phyloP scores from a whole-genome alignment of 92 coral and sea anemone species.

The Umimayanthus kanabou region DNA sequence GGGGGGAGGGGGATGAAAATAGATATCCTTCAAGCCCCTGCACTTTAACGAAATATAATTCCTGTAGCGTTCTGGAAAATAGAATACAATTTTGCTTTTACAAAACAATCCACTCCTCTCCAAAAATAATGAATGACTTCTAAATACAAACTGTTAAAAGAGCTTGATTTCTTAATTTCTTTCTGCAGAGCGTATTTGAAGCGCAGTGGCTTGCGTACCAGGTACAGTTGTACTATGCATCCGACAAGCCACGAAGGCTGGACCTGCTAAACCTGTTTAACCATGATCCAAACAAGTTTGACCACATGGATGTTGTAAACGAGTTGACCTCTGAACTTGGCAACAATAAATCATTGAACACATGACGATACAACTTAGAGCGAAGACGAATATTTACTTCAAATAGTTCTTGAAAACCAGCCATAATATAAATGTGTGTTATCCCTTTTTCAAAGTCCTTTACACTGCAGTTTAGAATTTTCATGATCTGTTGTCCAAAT shows the following conservation, averaged over 20 bases:
- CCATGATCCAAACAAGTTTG: conserved; percentile 83
- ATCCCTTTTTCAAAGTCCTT: not conserved
- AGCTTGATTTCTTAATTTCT: not conserved
- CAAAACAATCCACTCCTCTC: no score
- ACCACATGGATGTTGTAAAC: conserved; percentile 45
- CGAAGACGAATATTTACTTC: not conserved
- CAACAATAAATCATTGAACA: conserved; percentile 1
- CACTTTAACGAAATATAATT: no score
- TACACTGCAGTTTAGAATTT: not conserved
- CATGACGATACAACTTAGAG: not conserved
- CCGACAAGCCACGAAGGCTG: conserved; percentile 60
- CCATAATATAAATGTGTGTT: not conserved
- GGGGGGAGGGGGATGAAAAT: no score
- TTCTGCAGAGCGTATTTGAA: conserved; percentile 75
- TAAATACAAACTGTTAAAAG: not conserved
- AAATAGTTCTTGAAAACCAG: no score
- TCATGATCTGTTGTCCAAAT: not conserved
- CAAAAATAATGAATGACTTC: no score
- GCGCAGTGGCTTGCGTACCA: conserved; percentile 92
- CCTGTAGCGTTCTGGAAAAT: no score
- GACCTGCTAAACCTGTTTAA: conserved; percentile 72
- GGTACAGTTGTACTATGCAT: conserved; percentile 88
- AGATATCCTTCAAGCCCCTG: no score
- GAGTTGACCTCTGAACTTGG: conserved; percentile 15
- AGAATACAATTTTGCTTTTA: no score